phyloP scores from a whole-genome alignment of 2,888 invertebrate species.

The Lampropteryx suffumata region DNA sequence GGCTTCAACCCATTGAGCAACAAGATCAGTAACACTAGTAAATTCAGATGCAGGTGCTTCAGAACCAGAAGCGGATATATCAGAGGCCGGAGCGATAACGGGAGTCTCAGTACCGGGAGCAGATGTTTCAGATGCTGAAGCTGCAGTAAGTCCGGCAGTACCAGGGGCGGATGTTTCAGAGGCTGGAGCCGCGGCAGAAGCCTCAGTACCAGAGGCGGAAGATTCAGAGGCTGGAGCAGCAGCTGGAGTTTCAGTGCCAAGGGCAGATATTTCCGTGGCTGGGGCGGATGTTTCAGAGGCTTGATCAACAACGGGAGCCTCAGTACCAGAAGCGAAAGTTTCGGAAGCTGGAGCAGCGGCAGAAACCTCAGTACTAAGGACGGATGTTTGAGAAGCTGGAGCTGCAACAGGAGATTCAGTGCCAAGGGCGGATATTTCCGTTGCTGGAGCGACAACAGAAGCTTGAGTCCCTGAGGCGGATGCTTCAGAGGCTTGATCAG shows the following conservation, averaged over 20 bases:
- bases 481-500: not conserved
- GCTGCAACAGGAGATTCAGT: constrained; percentile 8
- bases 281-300: not conserved
- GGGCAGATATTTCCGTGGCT: not conserved
- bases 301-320: not conserved
- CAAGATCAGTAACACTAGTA: constrained; percentile 1
- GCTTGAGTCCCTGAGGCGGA: not conserved
- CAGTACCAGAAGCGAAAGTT: not conserved
- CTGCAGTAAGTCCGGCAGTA: not conserved
- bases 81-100: constrained; percentile 5
- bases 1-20: not conserved
- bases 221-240: too few species aligned
- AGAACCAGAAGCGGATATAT: not conserved
- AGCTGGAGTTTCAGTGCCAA: not conserved
- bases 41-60: not conserved
- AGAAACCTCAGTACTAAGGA: not conserved
- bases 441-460: too few species aligned
- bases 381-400: constrained; percentile 1
- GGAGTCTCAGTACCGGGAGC: constrained; percentile 1
- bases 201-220: not conserved
- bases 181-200: not conserved
- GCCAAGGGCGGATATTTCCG: not conserved
- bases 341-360: not conserved
- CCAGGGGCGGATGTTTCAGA: not conserved
- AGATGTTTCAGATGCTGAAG: not conserved